These are phyloP conservation scores for Nemoura dubitans DNA, from an alignment of 2,888 invertebrate genomes.

Conservation along the genomic window DNA sequence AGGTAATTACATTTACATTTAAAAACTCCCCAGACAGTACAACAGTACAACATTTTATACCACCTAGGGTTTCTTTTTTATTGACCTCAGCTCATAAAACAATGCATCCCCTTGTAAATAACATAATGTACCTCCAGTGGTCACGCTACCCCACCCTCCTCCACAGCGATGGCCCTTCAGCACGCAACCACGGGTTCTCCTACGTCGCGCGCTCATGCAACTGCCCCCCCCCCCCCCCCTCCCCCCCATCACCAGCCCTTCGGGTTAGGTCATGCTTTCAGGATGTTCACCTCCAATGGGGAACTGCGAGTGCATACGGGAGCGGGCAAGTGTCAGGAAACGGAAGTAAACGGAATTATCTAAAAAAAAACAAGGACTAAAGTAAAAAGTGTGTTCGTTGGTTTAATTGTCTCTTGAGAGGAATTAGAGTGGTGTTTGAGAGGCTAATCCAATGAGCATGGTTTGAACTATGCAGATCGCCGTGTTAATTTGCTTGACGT, in stretches of 20 bases:
- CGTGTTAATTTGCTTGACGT: not conserved
- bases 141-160: not conserved
- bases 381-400: not conserved
- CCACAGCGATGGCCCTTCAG: not conserved
- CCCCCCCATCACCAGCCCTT: too few relatives aligned
- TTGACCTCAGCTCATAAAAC: not conserved
- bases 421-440: not conserved
- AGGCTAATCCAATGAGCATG: not conserved
- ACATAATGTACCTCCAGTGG: not conserved
- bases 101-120: not conserved
- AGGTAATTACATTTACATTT: not conserved
- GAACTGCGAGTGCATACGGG: not conserved
- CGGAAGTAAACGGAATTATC: not conserved
- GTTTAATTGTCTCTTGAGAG: not conserved
- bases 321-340: not conserved
- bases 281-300: constrained; percentile 1
- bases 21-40: not conserved
- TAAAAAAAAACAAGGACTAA: not conserved
- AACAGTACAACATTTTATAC: not conserved
- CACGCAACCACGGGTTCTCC: not conserved
- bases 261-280: not conserved
- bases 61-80: constrained; percentile 9
- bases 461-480: not conserved
- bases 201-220: not conserved
- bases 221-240: not conserved